Conservation (phyloP, 1,140 invertebrate species). For the Halotydeus destructor region DNA sequence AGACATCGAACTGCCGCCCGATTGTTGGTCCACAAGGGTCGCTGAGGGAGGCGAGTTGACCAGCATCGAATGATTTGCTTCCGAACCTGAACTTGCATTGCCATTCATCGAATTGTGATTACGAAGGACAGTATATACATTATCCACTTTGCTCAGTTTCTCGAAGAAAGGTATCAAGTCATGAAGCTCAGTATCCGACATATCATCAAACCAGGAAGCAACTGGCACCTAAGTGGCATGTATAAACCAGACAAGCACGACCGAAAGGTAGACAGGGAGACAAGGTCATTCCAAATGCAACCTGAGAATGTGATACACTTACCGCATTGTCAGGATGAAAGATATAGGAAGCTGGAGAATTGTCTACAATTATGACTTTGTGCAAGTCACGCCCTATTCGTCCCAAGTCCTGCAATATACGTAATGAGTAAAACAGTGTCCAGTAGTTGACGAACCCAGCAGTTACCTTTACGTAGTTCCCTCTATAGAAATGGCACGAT, state of each 20-base stretch:
- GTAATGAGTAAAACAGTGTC: conserved; percentile 1
- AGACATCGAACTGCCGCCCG: too few species aligned
- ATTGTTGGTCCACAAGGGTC: too few species aligned
- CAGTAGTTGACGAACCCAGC: not conserved
- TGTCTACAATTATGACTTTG: conserved; percentile 95
- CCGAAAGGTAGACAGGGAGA: not conserved
- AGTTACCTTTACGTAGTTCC: conserved; percentile 84
- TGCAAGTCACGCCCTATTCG: conserved; percentile 85
- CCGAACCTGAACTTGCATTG: conserved; percentile 2
- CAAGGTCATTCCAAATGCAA: not conserved
- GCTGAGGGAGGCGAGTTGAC: too few species aligned
- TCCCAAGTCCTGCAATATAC: conserved; percentile 52
- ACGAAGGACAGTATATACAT: conserved; percentile 63
- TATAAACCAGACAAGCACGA: not conserved
- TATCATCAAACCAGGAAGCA: conserved; percentile 92
- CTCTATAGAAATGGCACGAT: conserved; percentile 97
- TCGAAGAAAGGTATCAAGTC: conserved; percentile 91
- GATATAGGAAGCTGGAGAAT: conserved; percentile 97
- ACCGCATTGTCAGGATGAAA: conserved; percentile 99
- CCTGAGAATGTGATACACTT: too few species aligned
- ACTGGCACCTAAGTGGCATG: conserved; percentile 58
- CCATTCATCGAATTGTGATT: conserved; percentile 3
- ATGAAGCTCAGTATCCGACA: conserved; percentile 76
- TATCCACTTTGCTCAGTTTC: conserved; percentile 76
- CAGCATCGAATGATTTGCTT: too few species aligned